A percentile compares a stretch with the other conserved stretches of the same genome.
phyloP scores from a whole-genome alignment of 2,888 invertebrate genomes.

The Yponomeuta cagnagella region DNA sequence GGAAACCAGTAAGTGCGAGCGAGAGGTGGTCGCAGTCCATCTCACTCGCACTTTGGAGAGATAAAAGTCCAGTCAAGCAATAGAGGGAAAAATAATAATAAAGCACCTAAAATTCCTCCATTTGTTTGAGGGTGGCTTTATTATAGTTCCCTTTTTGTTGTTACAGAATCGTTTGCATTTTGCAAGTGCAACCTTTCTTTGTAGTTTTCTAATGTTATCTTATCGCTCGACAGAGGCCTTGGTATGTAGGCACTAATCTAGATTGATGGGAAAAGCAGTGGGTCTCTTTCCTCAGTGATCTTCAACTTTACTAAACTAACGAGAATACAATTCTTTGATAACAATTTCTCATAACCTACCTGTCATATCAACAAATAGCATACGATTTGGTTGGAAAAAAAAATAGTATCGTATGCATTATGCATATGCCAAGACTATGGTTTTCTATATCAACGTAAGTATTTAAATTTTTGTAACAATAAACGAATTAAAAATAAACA shows the following conservation, averaged over 20 bases:
- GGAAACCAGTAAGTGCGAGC: conserved; percentile 29
- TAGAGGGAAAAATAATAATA: conserved; percentile 57
- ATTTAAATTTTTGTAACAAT: no score
- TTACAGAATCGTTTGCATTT: conserved; percentile 31
- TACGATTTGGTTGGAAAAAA: no score
- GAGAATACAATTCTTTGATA: background rate
- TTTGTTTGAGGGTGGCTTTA: conserved; percentile 34
- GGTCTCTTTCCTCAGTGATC: background rate
- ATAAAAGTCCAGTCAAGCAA: conserved; percentile 38
- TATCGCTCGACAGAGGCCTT: background rate
- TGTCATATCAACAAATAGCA: background rate
- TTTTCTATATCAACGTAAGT: no score
- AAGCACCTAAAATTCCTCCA: conserved; percentile 54
- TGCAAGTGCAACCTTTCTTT: background rate
- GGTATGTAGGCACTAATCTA: background rate
- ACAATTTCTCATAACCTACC: background rate
- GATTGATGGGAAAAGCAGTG: background rate
- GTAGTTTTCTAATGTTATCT: background rate
- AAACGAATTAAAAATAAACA: background rate
- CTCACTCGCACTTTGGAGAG: conserved; percentile 35
- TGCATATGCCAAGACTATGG: no score
- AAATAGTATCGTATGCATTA: no score
- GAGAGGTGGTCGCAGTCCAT: conserved; percentile 25
- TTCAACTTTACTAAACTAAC: background rate
- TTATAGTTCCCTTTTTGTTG: conserved; percentile 31